These are phyloP conservation scores for Sciurus carolinensis DNA, from an alignment of 2,797 vertebrate species.

Conservation along the genomic window DNA sequence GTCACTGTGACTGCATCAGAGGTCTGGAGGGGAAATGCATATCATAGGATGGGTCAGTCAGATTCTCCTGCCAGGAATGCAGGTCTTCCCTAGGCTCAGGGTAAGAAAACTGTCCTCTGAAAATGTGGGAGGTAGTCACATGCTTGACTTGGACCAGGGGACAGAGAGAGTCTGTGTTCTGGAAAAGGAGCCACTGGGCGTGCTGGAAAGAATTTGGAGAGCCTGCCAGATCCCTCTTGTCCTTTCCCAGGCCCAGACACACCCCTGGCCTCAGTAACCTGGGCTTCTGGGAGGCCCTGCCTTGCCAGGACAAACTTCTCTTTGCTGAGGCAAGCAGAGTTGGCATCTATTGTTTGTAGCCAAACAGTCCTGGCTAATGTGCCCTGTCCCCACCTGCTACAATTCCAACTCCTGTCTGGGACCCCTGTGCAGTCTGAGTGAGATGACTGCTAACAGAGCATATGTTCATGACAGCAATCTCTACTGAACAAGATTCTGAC, in stretches of 20 bases:
- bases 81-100: neutral
- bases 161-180: neutral
- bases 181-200: neutral
- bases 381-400: neutral
- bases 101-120: neutral
- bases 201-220: neutral
- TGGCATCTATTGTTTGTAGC: conserved; percentile 12
- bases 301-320: conserved; percentile 1
- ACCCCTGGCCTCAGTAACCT: neutral
- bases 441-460: conserved; percentile 26
- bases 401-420: neutral
- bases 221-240: neutral
- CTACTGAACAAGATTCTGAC: neutral
- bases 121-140: rapidly evolving
- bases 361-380: neutral
- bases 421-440: neutral
- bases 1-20: neutral
- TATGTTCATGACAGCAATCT: neutral
- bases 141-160: too few species aligned
- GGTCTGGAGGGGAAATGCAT: neutral
- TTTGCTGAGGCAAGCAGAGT: conserved; percentile 24
- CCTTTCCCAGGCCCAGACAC: neutral
- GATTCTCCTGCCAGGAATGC: neutral
- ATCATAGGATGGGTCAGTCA: neutral
- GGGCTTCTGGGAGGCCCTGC: neutral